Conservation (phyloP, 2,888 invertebrate species). For the Amphipyra berbera region DNA sequence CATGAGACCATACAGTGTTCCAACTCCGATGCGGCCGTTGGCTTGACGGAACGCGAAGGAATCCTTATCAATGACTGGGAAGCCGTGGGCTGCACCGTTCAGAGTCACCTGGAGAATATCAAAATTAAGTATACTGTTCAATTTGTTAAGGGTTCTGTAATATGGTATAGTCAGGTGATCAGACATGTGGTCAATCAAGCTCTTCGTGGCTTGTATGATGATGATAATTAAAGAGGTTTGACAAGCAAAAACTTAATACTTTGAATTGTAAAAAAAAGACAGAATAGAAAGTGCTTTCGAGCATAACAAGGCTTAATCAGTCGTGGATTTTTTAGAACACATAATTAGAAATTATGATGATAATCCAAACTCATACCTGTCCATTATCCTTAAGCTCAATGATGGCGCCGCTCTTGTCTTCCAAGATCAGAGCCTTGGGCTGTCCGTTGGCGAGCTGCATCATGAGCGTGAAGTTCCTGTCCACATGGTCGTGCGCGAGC, state of each 20-base stretch:
- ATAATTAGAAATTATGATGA: background rate
- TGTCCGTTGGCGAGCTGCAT: slow-evolving; percentile 93
- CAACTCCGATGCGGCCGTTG: slow-evolving; percentile 89
- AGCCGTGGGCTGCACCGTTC: slow-evolving; percentile 92
- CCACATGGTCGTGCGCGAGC: slow-evolving; percentile 94
- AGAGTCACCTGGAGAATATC: slow-evolving; percentile 84
- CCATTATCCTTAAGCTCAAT: slow-evolving; percentile 91
- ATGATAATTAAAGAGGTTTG: too few relatives aligned
- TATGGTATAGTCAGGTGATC: too few relatives aligned
- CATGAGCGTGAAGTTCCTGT: slow-evolving; percentile 96
- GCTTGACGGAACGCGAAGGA: slow-evolving; percentile 91
- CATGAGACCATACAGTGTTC: slow-evolving; percentile 91
- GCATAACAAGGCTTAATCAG: too few relatives aligned
- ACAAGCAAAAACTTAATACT: too few relatives aligned
- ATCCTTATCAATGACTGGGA: slow-evolving; percentile 91
- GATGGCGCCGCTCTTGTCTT: slow-evolving; percentile 91
- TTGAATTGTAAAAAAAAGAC: too few relatives aligned
- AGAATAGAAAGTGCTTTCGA: too few relatives aligned
- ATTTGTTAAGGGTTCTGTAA: background rate
- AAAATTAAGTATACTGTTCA: background rate
- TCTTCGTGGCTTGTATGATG: too few relatives aligned
- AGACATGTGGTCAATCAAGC: too few relatives aligned
- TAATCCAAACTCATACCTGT: slow-evolving; percentile 78
- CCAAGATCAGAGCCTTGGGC: slow-evolving; percentile 92
- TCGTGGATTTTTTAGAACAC: too few relatives aligned